Evolutionary conservation across 2,888 invertebrate genomes (phyloP), one percentile per base, ranked within the genome.

Genomic region (Oegoconia quadripuncta): DNA sequence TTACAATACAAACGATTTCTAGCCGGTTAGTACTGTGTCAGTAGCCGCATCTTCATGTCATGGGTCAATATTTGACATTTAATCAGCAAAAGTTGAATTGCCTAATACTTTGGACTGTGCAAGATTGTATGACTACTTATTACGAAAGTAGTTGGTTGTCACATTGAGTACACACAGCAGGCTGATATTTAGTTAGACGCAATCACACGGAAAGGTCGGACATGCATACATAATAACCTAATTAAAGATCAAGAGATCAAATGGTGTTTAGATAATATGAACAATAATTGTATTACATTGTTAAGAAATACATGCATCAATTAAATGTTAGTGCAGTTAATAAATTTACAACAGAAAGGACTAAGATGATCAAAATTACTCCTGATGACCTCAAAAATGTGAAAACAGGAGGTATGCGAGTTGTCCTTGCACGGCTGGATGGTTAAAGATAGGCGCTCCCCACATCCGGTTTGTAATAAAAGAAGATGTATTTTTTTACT

Each of bases 61-160:
- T 64, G 66, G 83, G 84, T 86, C 81, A 84, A 70, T 71, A 73
- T 82, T 77, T 83, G 82, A 73, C 83, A 84, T 86, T 87, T 82
- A 61, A 66, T 59, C 45, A 54, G 59, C 58, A 62, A 59, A 65
- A 66, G 63, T 65, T 44, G 55, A 61, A 67, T 81, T 74, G 76
- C 55, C 69, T 74, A 77, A 79, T 52, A n/a, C 22, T 28, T 41
- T 41, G 44, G 53, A 50, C 55, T 51, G 44, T 44, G 56, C 55
- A 46, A 59, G 27, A 18, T 34, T 46, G 46, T 46, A 32, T 47
- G 52, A 50, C 30, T 26, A 29, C 36, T 32, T 22, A 17, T 34
- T 47, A 43, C 50, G 42, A 33, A 46, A 49, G 49, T 55, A 48
- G 49, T 46, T 53, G 53, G 51, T 59, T 71, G 42, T 37, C 42